phyloP scores from a whole-genome alignment of 1,140 invertebrate genomes.

The Microplitis mediator region DNA sequence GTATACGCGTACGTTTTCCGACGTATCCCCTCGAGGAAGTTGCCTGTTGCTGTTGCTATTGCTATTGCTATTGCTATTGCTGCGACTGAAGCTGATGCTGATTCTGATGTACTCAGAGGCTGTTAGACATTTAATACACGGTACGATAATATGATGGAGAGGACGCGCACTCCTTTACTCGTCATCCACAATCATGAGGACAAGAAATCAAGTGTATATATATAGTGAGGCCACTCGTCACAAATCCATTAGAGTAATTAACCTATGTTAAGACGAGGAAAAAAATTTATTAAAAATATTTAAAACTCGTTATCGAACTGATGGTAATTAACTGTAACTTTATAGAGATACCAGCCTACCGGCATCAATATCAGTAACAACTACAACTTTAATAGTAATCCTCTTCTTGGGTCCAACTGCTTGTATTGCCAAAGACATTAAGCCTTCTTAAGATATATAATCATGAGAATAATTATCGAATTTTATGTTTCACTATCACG shows the following conservation, averaged over 20 bases:
- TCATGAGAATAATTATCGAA: background rate
- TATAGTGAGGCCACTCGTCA: slow-evolving; percentile 26
- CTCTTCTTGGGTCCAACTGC: no score
- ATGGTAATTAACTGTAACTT: slow-evolving; percentile 25
- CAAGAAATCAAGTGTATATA: background rate
- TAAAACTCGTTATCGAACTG: slow-evolving; percentile 30
- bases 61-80: no score
- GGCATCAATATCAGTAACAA: no score
- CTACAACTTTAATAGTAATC: no score
- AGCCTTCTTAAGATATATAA: background rate
- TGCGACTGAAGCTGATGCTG: background rate
- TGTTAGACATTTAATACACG: background rate
- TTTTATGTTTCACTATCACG: background rate
- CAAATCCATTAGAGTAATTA: slow-evolving; percentile 32
- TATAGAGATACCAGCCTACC: no score
- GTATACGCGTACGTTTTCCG: background rate
- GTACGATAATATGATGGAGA: no score
- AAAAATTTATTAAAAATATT: background rate
- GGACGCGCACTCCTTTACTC: background rate
- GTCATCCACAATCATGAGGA: background rate
- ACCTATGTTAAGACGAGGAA: slow-evolving; percentile 16
- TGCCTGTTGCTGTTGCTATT: background rate
- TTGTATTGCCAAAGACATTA: background rate
- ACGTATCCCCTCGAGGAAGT: background rate
- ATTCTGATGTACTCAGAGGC: background rate